Conservation (phyloP, 2,797 vertebrate species). For the Sebastes goodei region DNA sequence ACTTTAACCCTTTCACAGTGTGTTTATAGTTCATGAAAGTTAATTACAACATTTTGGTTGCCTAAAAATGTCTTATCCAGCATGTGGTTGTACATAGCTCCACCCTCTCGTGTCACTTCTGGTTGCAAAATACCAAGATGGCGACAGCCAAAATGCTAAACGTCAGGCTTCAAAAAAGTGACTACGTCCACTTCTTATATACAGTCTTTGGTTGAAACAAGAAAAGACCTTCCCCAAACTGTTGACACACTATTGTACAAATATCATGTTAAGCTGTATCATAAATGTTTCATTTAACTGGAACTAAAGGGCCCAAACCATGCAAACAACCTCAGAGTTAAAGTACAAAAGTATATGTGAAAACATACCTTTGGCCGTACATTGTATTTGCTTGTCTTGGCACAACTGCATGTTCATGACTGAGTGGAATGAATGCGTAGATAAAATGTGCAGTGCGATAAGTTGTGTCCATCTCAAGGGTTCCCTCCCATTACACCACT, state of each 20-base stretch:
- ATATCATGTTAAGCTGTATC: neutral
- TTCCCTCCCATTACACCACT: constrained; percentile 24
- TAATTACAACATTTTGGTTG: no score
- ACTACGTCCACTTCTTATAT: no score
- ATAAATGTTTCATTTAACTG: neutral
- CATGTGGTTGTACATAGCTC: no score
- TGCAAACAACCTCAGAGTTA: neutral
- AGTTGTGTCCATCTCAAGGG: constrained; percentile 5
- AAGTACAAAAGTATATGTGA: neutral
- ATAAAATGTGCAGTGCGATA: neutral
- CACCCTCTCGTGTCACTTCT: no score
- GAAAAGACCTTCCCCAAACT: neutral
- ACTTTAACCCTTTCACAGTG: no score
- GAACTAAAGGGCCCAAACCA: neutral
- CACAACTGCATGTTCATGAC: neutral
- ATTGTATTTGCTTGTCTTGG: constrained; percentile 28
- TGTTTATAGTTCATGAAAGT: no score
- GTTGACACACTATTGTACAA: neutral
- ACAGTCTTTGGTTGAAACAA: neutral
- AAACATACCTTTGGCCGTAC: neutral
- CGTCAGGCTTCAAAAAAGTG: no score
- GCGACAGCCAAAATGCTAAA: no score
- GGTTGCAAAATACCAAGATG: no score
- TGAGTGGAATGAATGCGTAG: neutral
- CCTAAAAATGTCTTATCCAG: no score